Evolutionary conservation across 2,888 invertebrate genomes (phyloP).

Genomic region (Drosophila testacea): DNA sequence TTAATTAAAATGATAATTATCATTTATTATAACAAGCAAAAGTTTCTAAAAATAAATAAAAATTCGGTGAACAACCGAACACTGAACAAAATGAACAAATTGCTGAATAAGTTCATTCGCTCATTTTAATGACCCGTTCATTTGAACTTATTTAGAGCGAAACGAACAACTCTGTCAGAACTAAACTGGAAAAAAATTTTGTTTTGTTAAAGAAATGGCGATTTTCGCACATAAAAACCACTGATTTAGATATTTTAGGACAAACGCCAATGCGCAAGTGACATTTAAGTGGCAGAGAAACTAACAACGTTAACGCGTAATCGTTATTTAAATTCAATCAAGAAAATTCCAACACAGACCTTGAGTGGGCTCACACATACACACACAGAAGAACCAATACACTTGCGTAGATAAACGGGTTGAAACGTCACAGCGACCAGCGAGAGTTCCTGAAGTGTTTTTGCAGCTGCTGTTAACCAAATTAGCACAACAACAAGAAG

Average conservation of each 20-base stretch:
- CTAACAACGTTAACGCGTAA: conserved; percentile 16
- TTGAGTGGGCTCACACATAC: conserved; percentile 64
- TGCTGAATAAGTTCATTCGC: too few relatives aligned
- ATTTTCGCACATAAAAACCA: conserved; percentile 46
- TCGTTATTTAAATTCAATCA: conserved; percentile 26
- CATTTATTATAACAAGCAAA: too few relatives aligned
- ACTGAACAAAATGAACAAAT: too few relatives aligned
- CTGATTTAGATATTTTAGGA: conserved; percentile 25
- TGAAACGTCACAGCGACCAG: conserved; percentile 57
- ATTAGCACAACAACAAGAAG: conserved; percentile 44
- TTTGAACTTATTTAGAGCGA: conserved; percentile 27
- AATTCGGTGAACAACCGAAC: too few relatives aligned
- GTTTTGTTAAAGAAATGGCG: conserved; percentile 70
- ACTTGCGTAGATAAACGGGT: conserved; percentile 55
- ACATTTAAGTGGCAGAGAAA: conserved; percentile 1
- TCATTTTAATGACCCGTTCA: conserved; percentile 26
- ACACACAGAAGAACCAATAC: conserved; percentile 37
- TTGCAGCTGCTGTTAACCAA: conserved; percentile 62
- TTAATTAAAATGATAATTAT: too few relatives aligned
- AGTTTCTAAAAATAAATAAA: too few relatives aligned
- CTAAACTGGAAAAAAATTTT: conserved; percentile 68
- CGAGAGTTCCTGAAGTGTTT: conserved; percentile 52
- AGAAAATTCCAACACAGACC: conserved; percentile 78
- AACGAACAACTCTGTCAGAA: conserved; percentile 60
- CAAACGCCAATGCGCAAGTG: conserved; percentile 30